These are phyloP conservation scores for Scalopus aquaticus DNA, from an alignment of 2,113 vertebrate genomes.

Conservation along the genomic window DNA sequence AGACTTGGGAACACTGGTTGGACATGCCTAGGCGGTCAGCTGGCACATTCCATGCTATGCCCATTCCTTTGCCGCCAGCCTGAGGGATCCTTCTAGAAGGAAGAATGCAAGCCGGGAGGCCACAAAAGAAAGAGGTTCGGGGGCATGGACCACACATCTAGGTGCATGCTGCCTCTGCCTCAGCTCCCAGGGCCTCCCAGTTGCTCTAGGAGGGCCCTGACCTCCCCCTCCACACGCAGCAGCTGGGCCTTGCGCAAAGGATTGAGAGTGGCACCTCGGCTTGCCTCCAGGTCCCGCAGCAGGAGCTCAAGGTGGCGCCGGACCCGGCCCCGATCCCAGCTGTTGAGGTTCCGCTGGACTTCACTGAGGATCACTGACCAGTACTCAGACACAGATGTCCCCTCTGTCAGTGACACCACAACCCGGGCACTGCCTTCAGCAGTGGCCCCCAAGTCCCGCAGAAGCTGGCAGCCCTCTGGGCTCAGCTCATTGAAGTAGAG, in stretches of 20 bases:
- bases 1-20: no score
- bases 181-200: conserved; percentile 74
- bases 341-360: conserved; percentile 89
- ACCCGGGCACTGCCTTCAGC: conserved; percentile 86
- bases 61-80: background rate
- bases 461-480: conserved; percentile 89
- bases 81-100: background rate
- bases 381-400: conserved; percentile 90
- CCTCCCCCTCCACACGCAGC: conserved; percentile 89
- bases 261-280: conserved; percentile 89
- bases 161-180: background rate
- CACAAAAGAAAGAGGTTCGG: background rate
- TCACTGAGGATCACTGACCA: conserved; percentile 93
- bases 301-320: conserved; percentile 90
- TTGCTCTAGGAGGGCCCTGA: conserved; percentile 87
- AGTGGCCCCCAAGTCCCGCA: conserved; percentile 73
- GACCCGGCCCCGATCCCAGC: conserved; percentile 90
- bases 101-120: background rate
- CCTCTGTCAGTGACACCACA: conserved; percentile 93
- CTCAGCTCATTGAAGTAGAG: conserved; percentile 96
- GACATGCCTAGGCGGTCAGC: background rate
- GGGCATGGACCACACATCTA: background rate
- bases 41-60: background rate
- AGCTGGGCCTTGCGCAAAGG: conserved; percentile 94
- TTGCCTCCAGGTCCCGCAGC: conserved; percentile 93